phyloP scores from a whole-genome alignment of 92 coral and sea anemone genomes.

The Micromussa lordhowensis region DNA sequence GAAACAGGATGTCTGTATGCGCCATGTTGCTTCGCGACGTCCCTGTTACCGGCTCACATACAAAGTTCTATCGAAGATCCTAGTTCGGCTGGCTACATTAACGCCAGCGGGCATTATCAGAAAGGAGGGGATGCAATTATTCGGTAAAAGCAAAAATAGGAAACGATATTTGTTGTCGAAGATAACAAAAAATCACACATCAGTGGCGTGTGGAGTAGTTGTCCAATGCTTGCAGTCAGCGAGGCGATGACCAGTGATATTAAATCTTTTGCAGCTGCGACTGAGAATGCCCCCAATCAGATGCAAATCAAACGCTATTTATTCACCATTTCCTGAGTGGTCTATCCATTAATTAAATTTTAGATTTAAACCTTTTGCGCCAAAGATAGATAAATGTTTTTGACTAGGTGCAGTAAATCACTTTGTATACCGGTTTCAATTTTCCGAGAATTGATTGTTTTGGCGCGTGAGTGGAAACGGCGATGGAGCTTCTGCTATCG shows the following conservation, averaged over 20 bases:
- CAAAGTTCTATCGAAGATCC: not conserved
- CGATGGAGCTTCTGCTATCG: not conserved
- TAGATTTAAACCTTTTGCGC: slow-evolving; percentile 26
- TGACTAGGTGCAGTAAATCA: not conserved
- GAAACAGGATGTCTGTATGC: not conserved
- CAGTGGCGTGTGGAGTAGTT: too few species aligned
- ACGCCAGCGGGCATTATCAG: not conserved
- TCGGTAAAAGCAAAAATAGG: not conserved
- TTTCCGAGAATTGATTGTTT: not conserved
- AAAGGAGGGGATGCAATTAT: not conserved
- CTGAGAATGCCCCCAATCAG: slow-evolving; percentile 12
- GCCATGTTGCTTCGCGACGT: not conserved
- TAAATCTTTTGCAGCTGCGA: not conserved
- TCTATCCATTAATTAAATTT: slow-evolving; percentile 35
- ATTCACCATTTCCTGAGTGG: slow-evolving; percentile 52
- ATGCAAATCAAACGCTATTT: slow-evolving; percentile 28
- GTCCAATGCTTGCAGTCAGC: not conserved
- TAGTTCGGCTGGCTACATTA: not conserved
- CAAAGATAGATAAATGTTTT: not conserved
- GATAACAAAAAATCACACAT: not conserved
- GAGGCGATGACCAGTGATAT: not conserved
- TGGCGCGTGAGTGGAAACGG: not conserved
- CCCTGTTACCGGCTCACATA: not conserved
- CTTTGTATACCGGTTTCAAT: not conserved
- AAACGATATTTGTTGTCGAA: slow-evolving; percentile 7